Percentiles rank a stretch among this genome's conserved stretches.
phyloP scores from a whole-genome alignment of 1,140 invertebrate species.

The Sogatella furcifera region DNA sequence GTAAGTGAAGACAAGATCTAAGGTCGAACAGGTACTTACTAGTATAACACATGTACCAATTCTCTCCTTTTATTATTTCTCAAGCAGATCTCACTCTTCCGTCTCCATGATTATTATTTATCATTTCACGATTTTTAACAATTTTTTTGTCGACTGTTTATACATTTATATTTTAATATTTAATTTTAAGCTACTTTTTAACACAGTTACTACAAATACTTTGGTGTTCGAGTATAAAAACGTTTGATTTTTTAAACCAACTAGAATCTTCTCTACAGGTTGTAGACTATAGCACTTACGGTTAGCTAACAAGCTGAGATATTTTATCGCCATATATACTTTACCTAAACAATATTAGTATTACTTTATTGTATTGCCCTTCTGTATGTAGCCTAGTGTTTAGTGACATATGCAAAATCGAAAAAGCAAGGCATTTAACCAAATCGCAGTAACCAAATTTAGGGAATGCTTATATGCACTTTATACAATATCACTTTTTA shows the following conservation, averaged over 20 bases:
- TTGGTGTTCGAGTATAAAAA: background rate
- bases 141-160: background rate
- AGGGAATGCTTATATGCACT: too few relatives aligned
- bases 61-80: background rate
- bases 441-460: too few relatives aligned
- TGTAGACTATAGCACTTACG: background rate
- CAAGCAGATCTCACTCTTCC: constrained; percentile 8
- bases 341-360: too few relatives aligned
- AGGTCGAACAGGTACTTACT: too few relatives aligned
- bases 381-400: too few relatives aligned
- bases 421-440: too few relatives aligned
- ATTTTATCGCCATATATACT: too few relatives aligned
- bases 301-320: too few relatives aligned
- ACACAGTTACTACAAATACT: background rate
- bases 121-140: too few relatives aligned
- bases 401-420: too few relatives aligned
- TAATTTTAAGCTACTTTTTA: constrained; percentile 2
- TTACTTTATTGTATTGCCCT: too few relatives aligned
- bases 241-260: background rate
- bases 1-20: constrained; percentile 26
- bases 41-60: background rate
- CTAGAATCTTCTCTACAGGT: background rate
- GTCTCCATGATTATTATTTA: background rate
- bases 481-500: too few relatives aligned
- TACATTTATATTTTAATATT: background rate